Conservation (phyloP, 2,888 invertebrate genomes). For the Eulithis prunata region DNA sequence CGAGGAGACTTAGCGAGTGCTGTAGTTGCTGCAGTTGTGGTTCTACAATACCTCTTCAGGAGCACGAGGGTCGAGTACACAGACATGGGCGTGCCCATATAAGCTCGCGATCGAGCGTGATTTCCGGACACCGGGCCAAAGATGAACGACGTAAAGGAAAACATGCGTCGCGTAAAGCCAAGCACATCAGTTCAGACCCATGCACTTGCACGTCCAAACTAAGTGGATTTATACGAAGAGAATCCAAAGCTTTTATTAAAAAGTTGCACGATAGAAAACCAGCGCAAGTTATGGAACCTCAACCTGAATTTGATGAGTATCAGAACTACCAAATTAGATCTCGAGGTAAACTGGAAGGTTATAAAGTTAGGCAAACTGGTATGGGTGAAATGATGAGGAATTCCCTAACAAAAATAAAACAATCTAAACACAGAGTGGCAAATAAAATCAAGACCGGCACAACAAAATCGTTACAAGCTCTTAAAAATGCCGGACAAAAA, state of each 20-base stretch:
- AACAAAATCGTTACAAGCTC: conserved; percentile 15
- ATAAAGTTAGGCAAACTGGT: neutral
- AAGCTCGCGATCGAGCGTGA: conserved; percentile 43
- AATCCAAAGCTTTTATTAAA: conserved; percentile 28
- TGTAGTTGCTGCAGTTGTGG: conserved; percentile 64
- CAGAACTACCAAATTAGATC: conserved; percentile 8
- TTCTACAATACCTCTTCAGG: conserved; percentile 41
- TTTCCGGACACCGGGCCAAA: conserved; percentile 39
- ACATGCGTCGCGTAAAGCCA: conserved; percentile 40
- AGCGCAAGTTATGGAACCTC: conserved; percentile 24
- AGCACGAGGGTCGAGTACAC: conserved; percentile 36
- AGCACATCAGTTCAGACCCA: conserved; percentile 61
- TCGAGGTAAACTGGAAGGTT: conserved; percentile 16
- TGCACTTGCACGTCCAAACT: conserved; percentile 58
- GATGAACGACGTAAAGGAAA: conserved; percentile 40
- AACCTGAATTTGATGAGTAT: conserved; percentile 13
- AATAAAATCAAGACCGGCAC: conserved; percentile 8
- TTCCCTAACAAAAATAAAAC: conserved; percentile 48
- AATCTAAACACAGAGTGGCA: conserved; percentile 5
- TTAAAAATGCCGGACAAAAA: conserved; percentile 2
- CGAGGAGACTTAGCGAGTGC: conserved; percentile 52
- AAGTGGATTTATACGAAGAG: conserved; percentile 30
- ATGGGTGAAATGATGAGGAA: conserved; percentile 39
- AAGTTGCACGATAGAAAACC: conserved; percentile 36
- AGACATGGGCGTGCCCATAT: conserved; percentile 40